Base-by-base conservation (phyloP, 2,888 invertebrate genomes). In the Patella ulyssiponensis region DNA sequence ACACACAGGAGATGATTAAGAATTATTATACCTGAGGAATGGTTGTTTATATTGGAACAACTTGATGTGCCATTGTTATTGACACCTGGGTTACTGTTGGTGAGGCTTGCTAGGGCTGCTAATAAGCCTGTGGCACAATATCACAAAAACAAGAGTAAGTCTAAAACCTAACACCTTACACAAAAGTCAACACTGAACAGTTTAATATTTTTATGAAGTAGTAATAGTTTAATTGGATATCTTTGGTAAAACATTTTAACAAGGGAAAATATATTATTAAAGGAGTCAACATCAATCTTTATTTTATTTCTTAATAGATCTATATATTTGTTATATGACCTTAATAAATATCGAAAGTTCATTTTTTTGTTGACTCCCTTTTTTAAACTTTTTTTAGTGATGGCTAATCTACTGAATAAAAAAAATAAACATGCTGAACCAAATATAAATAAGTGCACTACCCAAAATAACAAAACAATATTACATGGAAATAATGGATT, bases 21-120 rank as follows among this genome's bases (percentile, higher is more conserved):
- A 74, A 71, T 58, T n/a, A 64, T 69, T 64, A 78, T 80, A 80
- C 80, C 80, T 80, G 80, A 73, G 51, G 78, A 76, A 72, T 78
- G 78, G 80, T 78, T 77, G 80, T 80, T 80, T 76, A 78, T 72
- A 76, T 78, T 78, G 71, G 76, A 69, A 73, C 76, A 73, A 71
- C 71, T 75, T 74, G 76, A 71, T 71, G 76, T 73, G 78, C 69
- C 80, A 81, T 82, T 84, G 80, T 79, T 82, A 78, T 80, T 82
- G 79, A 75, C 75, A 73, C 73, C 70, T 71, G 74, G 56, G 74
- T 84, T 87, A 80, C 83, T 83, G 75, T 81, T 80, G 77, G 82
- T 83, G 69, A 88, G 84, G 79, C 86, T 83, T 20, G 86, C 87
- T 75, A 88, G 82, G 80, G 87, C 86, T 76, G 88, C 85, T 79